phyloP scores from a whole-genome alignment of 2,888 invertebrate species.

The Meteorus colon region DNA sequence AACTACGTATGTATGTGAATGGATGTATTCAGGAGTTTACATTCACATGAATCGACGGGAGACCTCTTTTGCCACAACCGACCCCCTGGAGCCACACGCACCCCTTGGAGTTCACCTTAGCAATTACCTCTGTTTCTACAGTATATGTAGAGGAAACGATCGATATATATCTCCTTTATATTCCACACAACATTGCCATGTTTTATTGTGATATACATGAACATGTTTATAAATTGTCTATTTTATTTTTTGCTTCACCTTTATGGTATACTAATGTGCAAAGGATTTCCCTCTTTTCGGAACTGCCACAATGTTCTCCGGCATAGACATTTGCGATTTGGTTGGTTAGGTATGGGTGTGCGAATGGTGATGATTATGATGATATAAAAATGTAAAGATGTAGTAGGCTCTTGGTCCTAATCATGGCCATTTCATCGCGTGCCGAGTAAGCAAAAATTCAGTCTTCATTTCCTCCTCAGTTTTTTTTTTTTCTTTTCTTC shows the following conservation, averaged over 20 bases:
- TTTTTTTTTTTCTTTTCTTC: conserved; percentile 3
- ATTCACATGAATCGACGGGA: conserved; percentile 17
- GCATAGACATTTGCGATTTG: neutral
- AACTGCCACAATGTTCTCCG: neutral
- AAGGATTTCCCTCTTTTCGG: neutral
- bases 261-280: neutral
- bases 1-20: neutral
- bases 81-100: conserved; percentile 51
- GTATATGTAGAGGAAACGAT: neutral
- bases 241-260: neutral
- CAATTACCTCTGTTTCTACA: conserved; percentile 27
- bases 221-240: neutral
- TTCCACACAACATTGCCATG: conserved; percentile 22
- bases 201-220: neutral
- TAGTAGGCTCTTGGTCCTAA: conserved; percentile 33
- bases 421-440: conserved; percentile 44
- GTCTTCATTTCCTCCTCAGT: conserved; percentile 9
- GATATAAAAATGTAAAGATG: conserved; percentile 27
- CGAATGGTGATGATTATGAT: conserved; percentile 25
- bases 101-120: conserved; percentile 30
- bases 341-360: neutral
- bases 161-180: conserved; percentile 27
- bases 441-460: conserved; percentile 43
- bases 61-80: conserved; percentile 33
- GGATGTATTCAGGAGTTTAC: neutral